Evolutionary conservation across 2,113 vertebrate species (phyloP).

Genomic region (Carassius carassius): DNA sequence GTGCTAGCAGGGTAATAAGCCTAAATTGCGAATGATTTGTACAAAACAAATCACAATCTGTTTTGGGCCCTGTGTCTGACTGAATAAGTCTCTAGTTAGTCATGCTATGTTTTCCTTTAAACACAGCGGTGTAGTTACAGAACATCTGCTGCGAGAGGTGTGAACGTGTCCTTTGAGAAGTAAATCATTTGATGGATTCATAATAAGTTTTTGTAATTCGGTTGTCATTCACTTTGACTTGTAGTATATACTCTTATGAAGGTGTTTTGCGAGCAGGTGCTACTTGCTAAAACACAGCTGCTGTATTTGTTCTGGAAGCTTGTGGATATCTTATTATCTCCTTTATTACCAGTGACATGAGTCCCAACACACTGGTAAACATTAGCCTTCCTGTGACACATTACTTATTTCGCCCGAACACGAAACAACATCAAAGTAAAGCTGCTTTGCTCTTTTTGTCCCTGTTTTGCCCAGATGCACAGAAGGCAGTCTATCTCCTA

Average conservation of each 20-base stretch:
- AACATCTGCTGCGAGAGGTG: conserved; percentile 16
- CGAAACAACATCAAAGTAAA: conserved; percentile 58
- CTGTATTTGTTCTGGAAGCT: conserved; percentile 14
- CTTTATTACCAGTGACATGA: conserved; percentile 6
- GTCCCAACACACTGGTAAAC: conserved; percentile 23
- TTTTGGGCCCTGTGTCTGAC: conserved; percentile 70
- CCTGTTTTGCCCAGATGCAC: conserved; percentile 21
- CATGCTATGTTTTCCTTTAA: conserved; percentile 52
- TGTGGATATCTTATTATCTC: conserved; percentile 23
- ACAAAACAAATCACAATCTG: conserved; percentile 71
- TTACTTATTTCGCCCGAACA: conserved; percentile 51
- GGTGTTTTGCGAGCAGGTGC: background rate
- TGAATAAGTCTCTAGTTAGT: conserved; percentile 66
- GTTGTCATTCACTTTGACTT: conserved; percentile 15
- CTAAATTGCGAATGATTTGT: conserved; percentile 63
- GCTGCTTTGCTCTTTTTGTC: background rate
- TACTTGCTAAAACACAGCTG: conserved; percentile 20
- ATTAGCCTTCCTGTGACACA: conserved; percentile 40
- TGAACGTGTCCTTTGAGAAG: conserved; percentile 10
- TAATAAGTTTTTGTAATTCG: conserved; percentile 6
- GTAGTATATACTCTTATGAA: background rate
- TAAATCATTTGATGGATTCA: conserved; percentile 34
- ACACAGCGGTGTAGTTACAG: background rate
- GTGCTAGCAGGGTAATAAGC: conserved; percentile 60
- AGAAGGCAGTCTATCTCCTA: conserved; percentile 41